These are phyloP conservation scores for Vanacampus margaritifer DNA, from an alignment of 2,113 vertebrate species.

Conservation along the genomic window DNA sequence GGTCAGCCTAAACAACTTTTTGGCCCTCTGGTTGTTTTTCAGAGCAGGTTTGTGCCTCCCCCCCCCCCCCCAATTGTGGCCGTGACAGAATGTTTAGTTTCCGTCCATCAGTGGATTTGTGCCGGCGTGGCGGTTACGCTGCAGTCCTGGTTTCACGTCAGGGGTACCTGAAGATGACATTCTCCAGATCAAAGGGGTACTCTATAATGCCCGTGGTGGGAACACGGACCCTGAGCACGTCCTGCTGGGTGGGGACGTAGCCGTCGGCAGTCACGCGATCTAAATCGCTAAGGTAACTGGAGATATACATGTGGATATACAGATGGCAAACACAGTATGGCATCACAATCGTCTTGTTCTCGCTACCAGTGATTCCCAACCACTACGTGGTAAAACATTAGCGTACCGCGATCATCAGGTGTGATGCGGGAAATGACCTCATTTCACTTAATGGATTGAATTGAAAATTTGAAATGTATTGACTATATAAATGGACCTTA, in stretches of 20 bases:
- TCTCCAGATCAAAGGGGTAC: constrained; percentile 96
- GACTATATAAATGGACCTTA: no score
- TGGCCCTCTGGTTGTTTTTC: neutral
- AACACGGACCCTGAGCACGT: constrained; percentile 90
- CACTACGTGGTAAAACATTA: neutral
- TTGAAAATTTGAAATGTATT: neutral
- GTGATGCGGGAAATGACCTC: neutral
- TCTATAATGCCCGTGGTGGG: constrained; percentile 95
- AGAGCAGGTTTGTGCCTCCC: neutral
- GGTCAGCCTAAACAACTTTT: constrained; percentile 14
- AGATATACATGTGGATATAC: constrained; percentile 53
- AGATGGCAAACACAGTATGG: constrained; percentile 20
- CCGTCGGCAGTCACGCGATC: constrained; percentile 84
- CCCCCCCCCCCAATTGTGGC: neutral
- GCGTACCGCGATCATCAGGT: neutral
- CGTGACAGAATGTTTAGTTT: neutral
- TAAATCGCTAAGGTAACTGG: constrained; percentile 88
- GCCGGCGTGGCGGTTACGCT: constrained; percentile 31
- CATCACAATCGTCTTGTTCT: neutral
- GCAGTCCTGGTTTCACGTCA: constrained; percentile 28
- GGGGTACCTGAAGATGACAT: constrained; percentile 92
- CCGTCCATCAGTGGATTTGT: constrained; percentile 51
- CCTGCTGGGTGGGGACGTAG: constrained; percentile 94
- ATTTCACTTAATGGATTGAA: neutral
- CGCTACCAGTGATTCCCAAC: neutral